phyloP scores from a whole-genome alignment of 1,140 invertebrate genomes.

The Cyclargus thomasi region DNA sequence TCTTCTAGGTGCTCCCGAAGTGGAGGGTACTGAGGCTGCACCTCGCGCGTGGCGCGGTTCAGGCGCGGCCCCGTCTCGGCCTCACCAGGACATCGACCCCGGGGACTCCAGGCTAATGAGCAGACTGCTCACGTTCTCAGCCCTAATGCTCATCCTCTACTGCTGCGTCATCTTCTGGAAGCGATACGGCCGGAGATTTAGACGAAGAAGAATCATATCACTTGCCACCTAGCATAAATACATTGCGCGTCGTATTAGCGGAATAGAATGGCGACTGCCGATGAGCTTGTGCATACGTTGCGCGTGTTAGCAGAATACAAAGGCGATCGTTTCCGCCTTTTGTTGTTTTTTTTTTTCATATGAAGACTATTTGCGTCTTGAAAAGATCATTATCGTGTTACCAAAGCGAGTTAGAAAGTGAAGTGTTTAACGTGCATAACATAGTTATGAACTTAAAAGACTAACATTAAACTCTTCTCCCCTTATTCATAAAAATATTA shows the following conservation, averaged over 20 bases:
- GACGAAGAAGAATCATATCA: constrained; percentile 47
- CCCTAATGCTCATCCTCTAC: constrained; percentile 44
- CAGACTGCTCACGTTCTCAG: constrained; percentile 37
- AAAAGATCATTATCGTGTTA: not conserved
- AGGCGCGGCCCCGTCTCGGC: constrained; percentile 44
- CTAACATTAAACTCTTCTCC: too few relatives aligned
- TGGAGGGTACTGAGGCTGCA: constrained; percentile 55
- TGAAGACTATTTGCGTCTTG: too few relatives aligned
- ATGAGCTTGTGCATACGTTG: too few relatives aligned
- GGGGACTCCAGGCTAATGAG: constrained; percentile 26
- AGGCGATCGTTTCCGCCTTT: too few relatives aligned
- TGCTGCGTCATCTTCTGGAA: constrained; percentile 45
- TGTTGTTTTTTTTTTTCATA: too few relatives aligned
- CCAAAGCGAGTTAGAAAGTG: not conserved
- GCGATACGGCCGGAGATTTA: constrained; percentile 50
- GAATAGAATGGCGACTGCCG: not conserved
- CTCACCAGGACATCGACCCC: constrained; percentile 27
- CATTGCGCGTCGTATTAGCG: not conserved
- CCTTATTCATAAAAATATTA: too few relatives aligned
- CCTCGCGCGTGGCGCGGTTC: constrained; percentile 55
- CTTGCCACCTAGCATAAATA: constrained; percentile 48
- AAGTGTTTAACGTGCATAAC: not conserved
- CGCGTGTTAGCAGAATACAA: too few relatives aligned
- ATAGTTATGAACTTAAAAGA: not conserved
- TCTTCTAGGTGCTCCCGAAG: constrained; percentile 45